Percentiles rank a stretch among this genome's conserved stretches.
phyloP scores from a whole-genome alignment of 30 jellyfish, hydroid and myxozoan species.

The Haliclystus octoradiatus region DNA sequence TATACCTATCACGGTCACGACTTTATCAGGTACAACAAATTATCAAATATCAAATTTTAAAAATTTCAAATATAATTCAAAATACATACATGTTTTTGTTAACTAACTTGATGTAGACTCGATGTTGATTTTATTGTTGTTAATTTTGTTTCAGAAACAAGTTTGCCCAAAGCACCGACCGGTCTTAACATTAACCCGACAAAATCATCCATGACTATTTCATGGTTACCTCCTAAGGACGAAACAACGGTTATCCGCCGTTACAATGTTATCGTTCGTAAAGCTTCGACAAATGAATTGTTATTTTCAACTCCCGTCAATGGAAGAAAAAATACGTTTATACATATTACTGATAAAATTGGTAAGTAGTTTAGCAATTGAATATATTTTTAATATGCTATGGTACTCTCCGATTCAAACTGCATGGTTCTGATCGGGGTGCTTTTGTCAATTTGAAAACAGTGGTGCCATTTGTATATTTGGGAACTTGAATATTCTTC shows the following conservation, averaged over 20 bases:
- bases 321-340: conserved; percentile 13
- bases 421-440: too few species aligned
- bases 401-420: too few species aligned
- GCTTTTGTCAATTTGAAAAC: too few species aligned
- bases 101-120: too few species aligned
- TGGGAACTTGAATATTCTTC: too few species aligned
- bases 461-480: too few species aligned
- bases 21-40: conserved; percentile 44
- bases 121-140: too few species aligned
- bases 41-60: too few species aligned
- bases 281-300: neutral
- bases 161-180: conserved; percentile 40
- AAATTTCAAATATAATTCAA: too few species aligned
- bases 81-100: too few species aligned
- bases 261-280: conserved; percentile 35
- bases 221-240: conserved; percentile 59
- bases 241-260: conserved; percentile 56
- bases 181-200: conserved; percentile 16
- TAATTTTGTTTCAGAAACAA: conserved; percentile 22
- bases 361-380: conserved; percentile 25
- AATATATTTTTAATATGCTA: too few species aligned
- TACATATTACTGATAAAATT: conserved; percentile 5
- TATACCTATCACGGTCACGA: conserved; percentile 6
- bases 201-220: conserved; percentile 24
- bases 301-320: neutral